phyloP scores from a whole-genome alignment of 2,888 invertebrate genomes.

The Amblyjoppa fuscipennis region DNA sequence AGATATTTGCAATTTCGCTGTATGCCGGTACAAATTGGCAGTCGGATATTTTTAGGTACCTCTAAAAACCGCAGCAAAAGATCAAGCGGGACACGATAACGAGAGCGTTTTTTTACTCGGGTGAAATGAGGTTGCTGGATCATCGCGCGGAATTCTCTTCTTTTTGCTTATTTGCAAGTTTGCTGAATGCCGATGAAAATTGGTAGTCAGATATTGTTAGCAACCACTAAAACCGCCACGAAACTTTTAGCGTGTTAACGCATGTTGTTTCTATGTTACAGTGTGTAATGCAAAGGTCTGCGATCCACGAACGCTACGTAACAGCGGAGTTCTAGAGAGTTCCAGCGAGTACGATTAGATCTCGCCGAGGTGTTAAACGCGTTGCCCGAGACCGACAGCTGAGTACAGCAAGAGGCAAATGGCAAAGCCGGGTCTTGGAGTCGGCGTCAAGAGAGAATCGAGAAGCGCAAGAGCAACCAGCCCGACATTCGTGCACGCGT shows the following conservation, averaged over 20 bases:
- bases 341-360: constrained; percentile 59
- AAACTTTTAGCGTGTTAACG: not conserved
- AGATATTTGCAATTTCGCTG: too few species aligned
- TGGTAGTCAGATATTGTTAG: not conserved
- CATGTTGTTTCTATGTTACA: not conserved
- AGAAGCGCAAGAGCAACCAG: constrained; percentile 36
- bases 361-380: constrained; percentile 65
- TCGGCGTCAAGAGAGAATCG: constrained; percentile 16
- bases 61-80: too few species aligned
- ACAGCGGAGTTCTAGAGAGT: constrained; percentile 34
- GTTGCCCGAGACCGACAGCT: constrained; percentile 66
- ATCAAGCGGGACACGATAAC: too few species aligned
- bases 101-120: too few species aligned
- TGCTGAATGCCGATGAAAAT: not conserved
- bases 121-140: too few species aligned
- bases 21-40: too few species aligned
- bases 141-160: too few species aligned
- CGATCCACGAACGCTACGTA: constrained; percentile 52
- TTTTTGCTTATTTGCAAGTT: not conserved
- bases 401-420: constrained; percentile 46
- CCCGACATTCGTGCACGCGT: constrained; percentile 53
- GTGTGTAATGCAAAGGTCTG: constrained; percentile 39
- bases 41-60: too few species aligned
- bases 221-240: not conserved
- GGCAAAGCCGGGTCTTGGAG: constrained; percentile 32